Evolutionary conservation across 2,113 vertebrate genomes (phyloP), one percentile per base, ranked within the genome.

Genomic region (Neoarius graeffei): DNA sequence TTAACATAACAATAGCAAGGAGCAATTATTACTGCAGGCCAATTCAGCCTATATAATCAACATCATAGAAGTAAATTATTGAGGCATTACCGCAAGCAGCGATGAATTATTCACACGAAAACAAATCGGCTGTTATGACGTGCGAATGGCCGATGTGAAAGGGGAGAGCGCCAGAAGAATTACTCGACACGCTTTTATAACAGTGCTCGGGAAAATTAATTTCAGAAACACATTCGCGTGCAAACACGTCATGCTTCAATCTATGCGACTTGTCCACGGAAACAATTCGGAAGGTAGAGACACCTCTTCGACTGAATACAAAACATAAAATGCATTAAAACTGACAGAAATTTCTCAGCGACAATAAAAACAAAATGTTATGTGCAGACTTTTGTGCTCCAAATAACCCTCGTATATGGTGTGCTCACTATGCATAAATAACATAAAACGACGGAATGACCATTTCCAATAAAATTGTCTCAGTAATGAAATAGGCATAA

Each of bases 21-120:
- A 64, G 54, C 54, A 62, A 50, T 60, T 84, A 80, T 67, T 83
- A 77, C 69, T 77, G 81, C 76, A 59, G 52, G 25, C 54, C 71
- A 54, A 90, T 8, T 73, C 84, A 81, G 82, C 52, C 66, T n/a
- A 82, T 42, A 79, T 17, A 79, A 82, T 88, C 69, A 88, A 57
- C 64, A 60, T 25, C 64, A 30, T 84, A 52, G 52, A 54, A 88
- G 80, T 85, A 85, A 62, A 59, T 88, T 27, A 90, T 66, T 85
- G 25, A 90, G 87, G 50, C 87, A 23, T 59, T 64, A 74, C 52
- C 42, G 48, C 67, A 81, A 64, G 81, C 79, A 62, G 48, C 27
- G 35, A 86, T 86, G 48, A 88, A 80, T 90, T 73, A 88, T 79
- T 79, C 54, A 84, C 64, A 42, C 84, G 54, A 86, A 86, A 79